These are phyloP conservation scores for Corythoichthys haematopterus DNA, from an alignment of 2,113 vertebrate species.

Conservation along the genomic window DNA sequence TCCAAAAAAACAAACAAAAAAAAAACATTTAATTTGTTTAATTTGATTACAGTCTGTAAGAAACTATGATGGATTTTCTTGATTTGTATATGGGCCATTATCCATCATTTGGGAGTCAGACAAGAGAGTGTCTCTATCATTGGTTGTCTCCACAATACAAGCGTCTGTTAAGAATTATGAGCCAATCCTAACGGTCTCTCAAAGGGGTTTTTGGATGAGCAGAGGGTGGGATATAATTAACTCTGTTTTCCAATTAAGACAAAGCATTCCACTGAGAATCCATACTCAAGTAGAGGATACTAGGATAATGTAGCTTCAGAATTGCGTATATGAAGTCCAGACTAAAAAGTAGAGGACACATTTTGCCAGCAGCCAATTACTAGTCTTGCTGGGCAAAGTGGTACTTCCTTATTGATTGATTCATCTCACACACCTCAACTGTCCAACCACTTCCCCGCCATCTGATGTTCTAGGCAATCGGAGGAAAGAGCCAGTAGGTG, in stretches of 20 bases:
- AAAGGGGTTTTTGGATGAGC: conserved; percentile 52
- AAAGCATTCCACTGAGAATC: conserved; percentile 53
- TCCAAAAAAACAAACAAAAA: conserved; percentile 8
- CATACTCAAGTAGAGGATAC: conserved; percentile 44
- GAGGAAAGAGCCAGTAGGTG: too few relatives aligned
- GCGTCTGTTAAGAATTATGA: conserved; percentile 35
- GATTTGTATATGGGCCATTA: conserved; percentile 22
- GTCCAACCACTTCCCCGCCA: too few relatives aligned
- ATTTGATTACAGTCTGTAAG: conserved; percentile 27
- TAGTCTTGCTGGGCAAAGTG: too few relatives aligned
- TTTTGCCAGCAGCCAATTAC: too few relatives aligned
- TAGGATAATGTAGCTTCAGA: too few relatives aligned
- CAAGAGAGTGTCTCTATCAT: conserved; percentile 18
- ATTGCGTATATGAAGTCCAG: too few relatives aligned
- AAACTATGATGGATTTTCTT: conserved; percentile 44
- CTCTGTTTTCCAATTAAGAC: conserved; percentile 70
- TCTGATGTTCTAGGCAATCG: too few relatives aligned
- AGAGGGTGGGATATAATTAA: conserved; percentile 67
- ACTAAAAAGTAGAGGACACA: too few relatives aligned
- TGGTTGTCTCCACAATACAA: conserved; percentile 15
- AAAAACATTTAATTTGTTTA: too few relatives aligned
- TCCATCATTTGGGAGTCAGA: conserved; percentile 34
- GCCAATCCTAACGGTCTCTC: conserved; percentile 50
- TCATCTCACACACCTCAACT: too few relatives aligned
- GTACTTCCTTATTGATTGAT: too few relatives aligned